A percentile compares a stretch with the other conserved stretches of the same genome.
These are phyloP conservation scores for Stomatorhinus ivindoensis DNA, from an alignment of 2,113 vertebrate species.

Conservation along the genomic window DNA sequence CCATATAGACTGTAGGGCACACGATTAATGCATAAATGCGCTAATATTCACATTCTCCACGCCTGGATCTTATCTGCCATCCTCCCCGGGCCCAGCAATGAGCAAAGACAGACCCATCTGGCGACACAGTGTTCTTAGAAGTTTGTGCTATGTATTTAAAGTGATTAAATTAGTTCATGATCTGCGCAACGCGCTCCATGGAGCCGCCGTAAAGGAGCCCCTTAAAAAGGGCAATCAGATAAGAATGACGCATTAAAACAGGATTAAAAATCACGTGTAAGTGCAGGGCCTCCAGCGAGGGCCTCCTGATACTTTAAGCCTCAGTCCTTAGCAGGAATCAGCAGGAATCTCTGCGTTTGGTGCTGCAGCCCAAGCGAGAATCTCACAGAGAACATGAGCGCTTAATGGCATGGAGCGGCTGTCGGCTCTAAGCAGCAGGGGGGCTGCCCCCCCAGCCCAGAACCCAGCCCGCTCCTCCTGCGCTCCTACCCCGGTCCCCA, in stretches of 20 bases:
- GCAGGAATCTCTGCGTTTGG: not conserved
- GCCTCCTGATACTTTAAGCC: not conserved
- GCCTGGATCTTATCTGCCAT: not conserved
- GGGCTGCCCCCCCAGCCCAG: not conserved
- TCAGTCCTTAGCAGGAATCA: not conserved
- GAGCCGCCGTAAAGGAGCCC: not conserved
- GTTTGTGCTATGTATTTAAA: not conserved
- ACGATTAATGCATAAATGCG: not conserved
- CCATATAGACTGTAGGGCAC: not conserved
- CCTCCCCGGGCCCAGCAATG: not conserved
- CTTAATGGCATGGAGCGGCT: not conserved
- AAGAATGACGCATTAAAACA: not conserved
- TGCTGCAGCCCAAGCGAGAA: not conserved
- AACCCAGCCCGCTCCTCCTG: not conserved
- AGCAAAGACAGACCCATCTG: not conserved
- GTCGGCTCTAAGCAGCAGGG: not conserved
- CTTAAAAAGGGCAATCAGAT: conserved; percentile 10
- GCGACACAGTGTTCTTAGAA: not conserved
- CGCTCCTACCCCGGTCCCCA: not conserved
- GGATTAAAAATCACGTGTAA: not conserved
- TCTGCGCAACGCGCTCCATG: not conserved
- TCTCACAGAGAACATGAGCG: not conserved
- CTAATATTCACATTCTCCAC: not conserved
- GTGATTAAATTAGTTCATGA: not conserved
- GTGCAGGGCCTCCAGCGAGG: not conserved